phyloP scores from a whole-genome alignment of 2,113 vertebrate species.

The Mus spicilegus region DNA sequence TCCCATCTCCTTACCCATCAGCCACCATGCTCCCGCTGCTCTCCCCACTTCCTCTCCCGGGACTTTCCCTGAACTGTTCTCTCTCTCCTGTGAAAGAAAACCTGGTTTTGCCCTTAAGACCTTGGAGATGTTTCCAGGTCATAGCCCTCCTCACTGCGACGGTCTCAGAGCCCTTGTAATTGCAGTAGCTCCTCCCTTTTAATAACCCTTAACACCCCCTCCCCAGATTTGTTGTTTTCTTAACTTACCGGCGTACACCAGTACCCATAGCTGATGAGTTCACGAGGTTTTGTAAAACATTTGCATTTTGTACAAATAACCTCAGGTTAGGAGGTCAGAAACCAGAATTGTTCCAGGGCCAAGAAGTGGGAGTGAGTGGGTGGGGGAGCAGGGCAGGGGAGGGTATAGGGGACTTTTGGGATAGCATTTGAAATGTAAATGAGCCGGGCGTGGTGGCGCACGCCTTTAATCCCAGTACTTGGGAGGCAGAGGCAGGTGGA shows the following conservation, averaged over 20 bases:
- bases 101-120: not conserved
- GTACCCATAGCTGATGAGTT: not conserved
- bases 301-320: not conserved
- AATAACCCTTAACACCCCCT: not conserved
- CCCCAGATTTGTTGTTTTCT: not conserved
- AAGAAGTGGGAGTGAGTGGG: too few species aligned
- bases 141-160: not conserved
- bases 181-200: not conserved
- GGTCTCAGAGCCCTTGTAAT: not conserved
- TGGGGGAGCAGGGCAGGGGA: too few species aligned
- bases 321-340: not conserved
- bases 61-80: slow-evolving; percentile 14
- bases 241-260: not conserved
- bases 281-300: not conserved
- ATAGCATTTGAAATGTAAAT: too few species aligned
- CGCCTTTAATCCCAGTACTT: too few species aligned
- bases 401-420: too few species aligned
- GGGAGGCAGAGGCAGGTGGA: too few species aligned
- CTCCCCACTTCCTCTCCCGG: not conserved
- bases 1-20: not conserved
- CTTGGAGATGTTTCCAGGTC: not conserved
- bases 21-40: not conserved
- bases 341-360: not conserved
- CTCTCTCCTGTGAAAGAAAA: not conserved
- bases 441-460: too few species aligned